phyloP scores from a whole-genome alignment of 1,140 invertebrate genomes.

The Drosophila azteca region DNA sequence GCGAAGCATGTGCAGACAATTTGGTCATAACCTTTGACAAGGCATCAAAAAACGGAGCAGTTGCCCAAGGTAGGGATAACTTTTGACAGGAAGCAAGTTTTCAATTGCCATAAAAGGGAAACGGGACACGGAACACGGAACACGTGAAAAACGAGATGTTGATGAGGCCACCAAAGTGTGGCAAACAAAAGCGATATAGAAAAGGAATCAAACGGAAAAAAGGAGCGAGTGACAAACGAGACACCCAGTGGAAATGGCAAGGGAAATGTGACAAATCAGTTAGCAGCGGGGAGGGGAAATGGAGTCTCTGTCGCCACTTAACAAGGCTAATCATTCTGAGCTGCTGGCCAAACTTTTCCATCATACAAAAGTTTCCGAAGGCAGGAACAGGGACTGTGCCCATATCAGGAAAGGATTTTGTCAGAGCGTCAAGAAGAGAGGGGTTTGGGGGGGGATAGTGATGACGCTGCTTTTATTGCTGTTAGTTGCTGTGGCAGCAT shows the following conservation, averaged over 20 bases:
- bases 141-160: constrained; percentile 28
- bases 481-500: constrained; percentile 44
- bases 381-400: no score
- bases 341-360: constrained; percentile 28
- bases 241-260: constrained; percentile 15
- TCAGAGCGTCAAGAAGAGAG: neutral
- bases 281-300: neutral
- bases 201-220: constrained; percentile 1
- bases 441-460: constrained; percentile 16
- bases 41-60: constrained; percentile 17
- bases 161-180: constrained; percentile 19
- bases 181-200: neutral
- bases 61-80: constrained; percentile 32
- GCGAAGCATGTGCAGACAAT: constrained; percentile 66
- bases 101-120: constrained; percentile 33
- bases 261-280: constrained; percentile 25
- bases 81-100: constrained; percentile 44
- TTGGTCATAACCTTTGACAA: constrained; percentile 69
- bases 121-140: no score
- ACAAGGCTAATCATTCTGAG: constrained; percentile 41
- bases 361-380: constrained; percentile 14
- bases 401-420: neutral
- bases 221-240: constrained; percentile 15
- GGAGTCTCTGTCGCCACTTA: constrained; percentile 11
- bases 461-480: constrained; percentile 39